Evolutionary conservation across 2,113 vertebrate species (phyloP).

Genomic region (Craseonycteris thonglongyai): DNA sequence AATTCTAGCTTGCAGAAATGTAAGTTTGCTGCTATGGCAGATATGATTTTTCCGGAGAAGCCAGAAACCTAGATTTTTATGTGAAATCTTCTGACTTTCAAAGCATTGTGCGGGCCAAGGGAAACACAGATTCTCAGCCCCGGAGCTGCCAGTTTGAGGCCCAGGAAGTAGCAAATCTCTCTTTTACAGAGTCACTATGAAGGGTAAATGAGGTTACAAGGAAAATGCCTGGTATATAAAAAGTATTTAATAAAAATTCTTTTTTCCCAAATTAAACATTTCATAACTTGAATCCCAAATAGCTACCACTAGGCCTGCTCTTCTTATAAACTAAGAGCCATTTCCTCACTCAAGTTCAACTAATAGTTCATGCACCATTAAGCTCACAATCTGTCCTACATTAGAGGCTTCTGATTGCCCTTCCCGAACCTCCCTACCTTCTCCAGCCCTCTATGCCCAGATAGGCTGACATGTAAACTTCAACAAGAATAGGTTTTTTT

Average conservation of each 20-base stretch:
- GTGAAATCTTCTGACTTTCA: background rate
- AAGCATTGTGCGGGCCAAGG: background rate
- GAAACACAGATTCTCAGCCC: background rate
- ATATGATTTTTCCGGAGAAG: background rate
- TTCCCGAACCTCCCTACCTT: background rate
- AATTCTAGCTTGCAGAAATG: background rate
- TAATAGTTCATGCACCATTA: background rate
- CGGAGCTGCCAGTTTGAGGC: background rate
- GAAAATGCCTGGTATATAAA: background rate
- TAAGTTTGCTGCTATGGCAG: background rate
- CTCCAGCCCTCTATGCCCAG: background rate
- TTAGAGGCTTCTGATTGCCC: background rate
- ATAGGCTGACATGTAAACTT: background rate
- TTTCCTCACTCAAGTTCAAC: background rate
- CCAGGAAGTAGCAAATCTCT: background rate
- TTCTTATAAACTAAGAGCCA: background rate
- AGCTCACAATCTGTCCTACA: background rate
- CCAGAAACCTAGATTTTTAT: background rate
- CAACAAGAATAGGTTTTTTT: background rate
- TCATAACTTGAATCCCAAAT: background rate
- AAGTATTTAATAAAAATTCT: background rate
- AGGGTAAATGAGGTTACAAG: background rate
- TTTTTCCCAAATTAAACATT: background rate
- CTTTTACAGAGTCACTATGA: background rate
- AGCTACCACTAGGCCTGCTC: background rate